Percentiles rank a stretch among this genome's conserved stretches.
These are phyloP conservation scores for Onthophagus sagittarius DNA, from an alignment of 2,888 invertebrate genomes.

Conservation along the genomic window DNA sequence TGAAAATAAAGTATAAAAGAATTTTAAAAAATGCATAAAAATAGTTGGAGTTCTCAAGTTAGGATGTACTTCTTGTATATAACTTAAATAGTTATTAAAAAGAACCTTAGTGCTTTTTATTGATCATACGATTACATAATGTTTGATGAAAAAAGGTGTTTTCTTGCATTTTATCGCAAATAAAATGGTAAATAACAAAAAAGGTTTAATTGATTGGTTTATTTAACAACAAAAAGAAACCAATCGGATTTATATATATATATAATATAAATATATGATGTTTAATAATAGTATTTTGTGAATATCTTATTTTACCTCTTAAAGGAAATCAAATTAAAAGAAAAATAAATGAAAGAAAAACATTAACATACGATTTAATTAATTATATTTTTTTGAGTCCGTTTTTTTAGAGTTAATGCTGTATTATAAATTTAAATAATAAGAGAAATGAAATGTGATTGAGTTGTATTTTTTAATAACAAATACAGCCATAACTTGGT, in stretches of 20 bases:
- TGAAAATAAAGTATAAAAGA: neutral
- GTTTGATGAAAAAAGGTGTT: conserved; percentile 8
- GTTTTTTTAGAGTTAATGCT: conserved; percentile 17
- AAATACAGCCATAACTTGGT: conserved; percentile 12
- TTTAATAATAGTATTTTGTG: conserved; percentile 16
- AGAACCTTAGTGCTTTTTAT: conserved; percentile 6
- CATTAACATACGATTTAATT: conserved; percentile 14
- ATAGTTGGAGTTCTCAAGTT: neutral
- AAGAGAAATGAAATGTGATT: conserved; percentile 21
- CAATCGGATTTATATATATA: conserved; percentile 14
- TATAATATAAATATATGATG: conserved; percentile 7
- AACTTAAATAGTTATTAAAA: conserved; percentile 1
- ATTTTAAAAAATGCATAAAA: neutral
- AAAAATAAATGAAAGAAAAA: neutral
- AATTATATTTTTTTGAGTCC: conserved; percentile 14
- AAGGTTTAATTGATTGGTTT: neutral
- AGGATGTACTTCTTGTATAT: conserved; percentile 8
- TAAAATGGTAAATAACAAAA: neutral
- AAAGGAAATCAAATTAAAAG: neutral
- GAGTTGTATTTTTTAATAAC: conserved; percentile 11
- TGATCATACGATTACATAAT: neutral
- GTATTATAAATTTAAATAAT: conserved; percentile 15
- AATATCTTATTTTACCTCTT: conserved; percentile 16
- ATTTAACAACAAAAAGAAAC: neutral
- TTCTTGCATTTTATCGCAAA: conserved; percentile 13